Evolutionary conservation across 2,797 vertebrate genomes (phyloP), one percentile per base, ranked within the genome.

Genomic region (Pseudochirops corinnae): DNA sequence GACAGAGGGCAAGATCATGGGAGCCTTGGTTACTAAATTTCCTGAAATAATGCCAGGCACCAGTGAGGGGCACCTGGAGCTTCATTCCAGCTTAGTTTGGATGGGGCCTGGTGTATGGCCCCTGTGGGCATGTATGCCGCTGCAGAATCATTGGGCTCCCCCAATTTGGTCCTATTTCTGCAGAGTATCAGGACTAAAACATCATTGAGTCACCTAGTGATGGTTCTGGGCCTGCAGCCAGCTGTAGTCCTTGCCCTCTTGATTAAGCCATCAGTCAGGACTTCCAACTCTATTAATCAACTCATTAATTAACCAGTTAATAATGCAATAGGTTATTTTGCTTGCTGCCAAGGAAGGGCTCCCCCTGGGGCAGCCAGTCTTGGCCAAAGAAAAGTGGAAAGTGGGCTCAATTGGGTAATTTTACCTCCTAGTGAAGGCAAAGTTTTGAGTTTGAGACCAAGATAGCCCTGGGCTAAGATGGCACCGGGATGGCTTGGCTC

Each of bases 191-290:
- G 96, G 39, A 50, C 53, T 60, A 31, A 18, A 46, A 91, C 56
- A 92, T 93, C 24, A 31, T 1, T 94, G 95, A 92, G 9, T 58
- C 95, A 90, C 39, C 94, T 90, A 90, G 92, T 52, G 1, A 2
- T 62, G 31, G 94, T 96, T 96, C 90, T 91, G 53, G 90, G 31
- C 26, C 90, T n/a, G 18, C 18, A 39, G 39, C 74, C 74, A 82
- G 74, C n/a, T 24, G n/a, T 18, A 60, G 95, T 93, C 74, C 33
- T 46, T 56, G 82, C 58, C 55, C 29, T 57, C 39, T 96, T 95
- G 90, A 96, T 97, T 96, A 94, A 96, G 90, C 2, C 50, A 26
- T 92, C 91, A 93, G 52, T 94, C 55, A 96, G 93, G 96, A 95
- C 60, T 92, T 60, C 92, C 93, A 52, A 93, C 39, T 95, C 95